phyloP scores from a whole-genome alignment of 2,888 invertebrate species.

The Agrochola lychnidis region DNA sequence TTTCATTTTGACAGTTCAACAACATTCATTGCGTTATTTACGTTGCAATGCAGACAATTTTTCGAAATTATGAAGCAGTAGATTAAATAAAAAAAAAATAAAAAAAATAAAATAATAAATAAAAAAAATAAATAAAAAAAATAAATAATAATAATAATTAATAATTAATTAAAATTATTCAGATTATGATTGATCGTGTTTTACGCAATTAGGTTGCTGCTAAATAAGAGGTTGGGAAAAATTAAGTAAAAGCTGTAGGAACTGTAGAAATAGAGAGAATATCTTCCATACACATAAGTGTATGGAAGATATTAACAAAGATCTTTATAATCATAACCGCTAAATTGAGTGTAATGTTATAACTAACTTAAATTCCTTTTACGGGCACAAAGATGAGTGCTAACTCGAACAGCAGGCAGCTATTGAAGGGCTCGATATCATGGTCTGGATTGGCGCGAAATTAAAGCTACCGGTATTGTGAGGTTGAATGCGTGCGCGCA shows the following conservation, averaged over 20 bases:
- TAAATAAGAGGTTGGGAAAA: background rate
- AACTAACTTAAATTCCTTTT: conserved; percentile 2
- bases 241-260: background rate
- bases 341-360: conserved; percentile 25
- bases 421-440: conserved; percentile 50
- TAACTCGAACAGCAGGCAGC: conserved; percentile 39
- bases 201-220: no score
- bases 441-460: conserved; percentile 65
- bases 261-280: background rate
- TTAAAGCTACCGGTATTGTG: conserved; percentile 70
- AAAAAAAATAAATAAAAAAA: no score
- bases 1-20: no score
- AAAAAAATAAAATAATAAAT: no score
- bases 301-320: background rate
- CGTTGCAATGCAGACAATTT: no score
- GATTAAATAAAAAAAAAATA: no score
- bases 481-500: conserved; percentile 50
- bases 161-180: no score
- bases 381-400: conserved; percentile 18
- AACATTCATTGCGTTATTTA: no score
- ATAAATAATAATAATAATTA: no score
- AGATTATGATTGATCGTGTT: no score
- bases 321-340: background rate
- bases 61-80: no score
- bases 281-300: no score